Base-by-base conservation (phyloP, 2,888 invertebrate genomes). In the Stenchaetothrips biformis region DNA sequence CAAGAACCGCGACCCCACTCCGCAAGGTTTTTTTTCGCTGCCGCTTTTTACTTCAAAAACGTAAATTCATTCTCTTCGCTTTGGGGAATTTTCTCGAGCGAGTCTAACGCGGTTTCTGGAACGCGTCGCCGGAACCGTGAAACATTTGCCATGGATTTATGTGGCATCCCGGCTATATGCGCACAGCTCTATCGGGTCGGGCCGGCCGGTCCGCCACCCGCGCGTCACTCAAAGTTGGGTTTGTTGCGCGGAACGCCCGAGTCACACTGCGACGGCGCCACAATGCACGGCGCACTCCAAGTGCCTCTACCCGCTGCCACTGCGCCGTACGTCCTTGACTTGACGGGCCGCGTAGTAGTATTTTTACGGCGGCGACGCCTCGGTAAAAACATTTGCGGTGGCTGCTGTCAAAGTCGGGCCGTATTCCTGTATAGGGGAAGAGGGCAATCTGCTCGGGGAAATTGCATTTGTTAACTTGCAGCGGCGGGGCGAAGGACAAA, bases 381-480 rank as follows among this genome's bases (percentile, higher is more conserved):
- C 16, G 59, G 59, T 59, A 59, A 59, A 59, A 59, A 59, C 59
- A 59, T 59, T 59, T 59, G 59, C 59, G 59, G 18, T 53, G 16
- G 53, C 53, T 37, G 37, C 37, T 37, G 37, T 37, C 37, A 37
- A 37, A 37, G 53, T 16, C 13, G 53, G 53, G 53, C 9, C 6
- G 53, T 53, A 16, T 16, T 53, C 53, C 13, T 53, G 13, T 53
- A 53, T 53, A 37, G 37, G 67, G 67, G 25, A 8, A 8, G 59
- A 59, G 25, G 67, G 67, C 67, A 74, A 74, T 74, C 67, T 25
- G 21, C 67, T 74, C 21, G 21, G 67, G 67, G 67, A 74, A 74
- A 74, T 74, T 74, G 67, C 67, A 74, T 74, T 74, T 74, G 67
- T 74, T 74, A 74, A 74, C 25, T 74, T 74, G 16, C 59, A 59